Base-by-base conservation (phyloP, 1,140 invertebrate genomes). In the Rhopalosiphum padi region DNA sequence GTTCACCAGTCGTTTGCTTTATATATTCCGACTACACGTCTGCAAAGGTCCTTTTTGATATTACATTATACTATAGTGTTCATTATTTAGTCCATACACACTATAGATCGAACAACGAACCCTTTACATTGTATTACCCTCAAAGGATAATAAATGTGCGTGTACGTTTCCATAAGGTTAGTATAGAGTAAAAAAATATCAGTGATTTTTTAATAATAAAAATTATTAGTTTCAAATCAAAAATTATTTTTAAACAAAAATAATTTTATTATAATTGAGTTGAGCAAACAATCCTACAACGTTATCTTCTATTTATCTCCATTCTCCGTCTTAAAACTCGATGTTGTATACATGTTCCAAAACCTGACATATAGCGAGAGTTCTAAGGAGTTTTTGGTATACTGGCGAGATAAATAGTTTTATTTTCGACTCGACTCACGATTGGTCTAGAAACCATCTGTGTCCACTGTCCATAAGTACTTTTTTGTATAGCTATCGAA, bases 271-370 rank as follows among this genome's bases (percentile, higher is more conserved):
- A n/a, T 4, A 77, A 6, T 35, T n/a, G 4, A 77, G 30, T 18
- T 22, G 4, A 68, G 9, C 60, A 11, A 0, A 30, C 30, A 68
- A 0, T 68, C 11, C 60, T 68, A n/a, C 30, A 9, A 11, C 2
- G 3, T n/a, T 15, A 2, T 30, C 8, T 5, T 9, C 9, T 6
- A 7, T 30, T 5, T 0, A 2, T 3, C 55, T 11, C 11, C 30
- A 0, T 51, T 3, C 55, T 11, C 11, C 30, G 1, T 51, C 15
- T 51, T 18, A 51, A 15, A 60, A 30, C 25, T 60, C 9, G n/a
- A n/a, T 4, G 4, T 30, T 30, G 8, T 11, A 15, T n/a, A 5
- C 30, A 68, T n/a, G 4, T n/a, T 35, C 30, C n/a, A 77, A 1
- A 18, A 4, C 60, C 30, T 18, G 60, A 77, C 30, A n/a, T 15